phyloP scores from a whole-genome alignment of 2,797 vertebrate species.

The Anomalospiza imberbis region DNA sequence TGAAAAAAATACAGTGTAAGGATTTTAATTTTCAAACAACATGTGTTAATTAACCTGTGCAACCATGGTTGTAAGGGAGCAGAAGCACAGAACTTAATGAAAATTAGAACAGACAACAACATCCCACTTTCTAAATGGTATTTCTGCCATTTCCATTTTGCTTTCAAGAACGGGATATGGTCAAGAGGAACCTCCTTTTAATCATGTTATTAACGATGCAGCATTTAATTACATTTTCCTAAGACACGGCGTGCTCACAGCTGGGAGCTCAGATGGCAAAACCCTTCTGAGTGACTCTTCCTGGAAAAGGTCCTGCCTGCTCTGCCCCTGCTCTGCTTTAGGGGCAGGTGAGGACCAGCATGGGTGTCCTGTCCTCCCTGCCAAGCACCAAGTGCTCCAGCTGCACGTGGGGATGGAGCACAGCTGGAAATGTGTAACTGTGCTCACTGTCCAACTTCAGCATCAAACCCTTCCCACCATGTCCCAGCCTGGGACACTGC shows the following conservation, averaged over 20 bases:
- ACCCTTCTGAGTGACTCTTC: neutral
- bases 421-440: accelerated
- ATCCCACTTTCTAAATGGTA: conserved; percentile 4
- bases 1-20: neutral
- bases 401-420: neutral
- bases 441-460: accelerated
- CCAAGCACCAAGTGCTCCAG: neutral
- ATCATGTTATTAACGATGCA: neutral
- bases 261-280: neutral
- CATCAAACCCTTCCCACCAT: neutral
- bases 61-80: neutral
- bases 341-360: neutral
- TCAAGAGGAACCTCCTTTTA: neutral
- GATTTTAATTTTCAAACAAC: conserved; percentile 23
- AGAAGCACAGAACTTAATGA: neutral
- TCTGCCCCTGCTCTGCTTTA: neutral
- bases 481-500: neutral
- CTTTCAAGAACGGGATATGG: accelerated
- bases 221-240: neutral
- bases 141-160: conserved; percentile 10
- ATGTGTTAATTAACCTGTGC: conserved; percentile 40
- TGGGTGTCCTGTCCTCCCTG: neutral
- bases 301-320: neutral
- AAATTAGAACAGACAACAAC: conserved; percentile 38
- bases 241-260: neutral